Evolutionary conservation across 2,113 vertebrate genomes (phyloP).

Genomic region (Corythoichthys intestinalis): DNA sequence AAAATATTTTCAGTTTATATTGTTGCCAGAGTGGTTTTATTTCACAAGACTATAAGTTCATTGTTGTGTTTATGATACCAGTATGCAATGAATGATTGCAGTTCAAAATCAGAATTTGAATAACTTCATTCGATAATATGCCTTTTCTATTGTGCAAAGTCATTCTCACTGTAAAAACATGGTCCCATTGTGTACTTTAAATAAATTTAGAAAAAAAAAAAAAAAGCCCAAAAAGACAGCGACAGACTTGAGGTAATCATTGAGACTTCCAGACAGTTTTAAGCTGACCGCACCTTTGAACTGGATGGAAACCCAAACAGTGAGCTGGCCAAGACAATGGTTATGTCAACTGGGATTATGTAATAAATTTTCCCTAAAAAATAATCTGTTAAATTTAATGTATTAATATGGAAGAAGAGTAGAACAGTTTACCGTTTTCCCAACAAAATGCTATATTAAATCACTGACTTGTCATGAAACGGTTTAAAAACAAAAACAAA

Average conservation of each 20-base stretch:
- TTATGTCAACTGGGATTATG: constrained; percentile 34
- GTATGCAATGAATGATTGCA: neutral
- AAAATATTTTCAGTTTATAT: neutral
- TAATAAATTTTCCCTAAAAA: constrained; percentile 5
- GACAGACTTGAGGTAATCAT: constrained; percentile 27
- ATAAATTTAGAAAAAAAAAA: constrained; percentile 11
- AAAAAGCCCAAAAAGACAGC: constrained; percentile 38
- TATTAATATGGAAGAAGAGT: neutral
- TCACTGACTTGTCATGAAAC: neutral
- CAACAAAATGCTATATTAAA: neutral
- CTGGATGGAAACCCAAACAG: constrained; percentile 65
- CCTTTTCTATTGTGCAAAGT: neutral
- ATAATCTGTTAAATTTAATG: neutral
- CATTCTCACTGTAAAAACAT: constrained; percentile 1
- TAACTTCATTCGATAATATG: neutral
- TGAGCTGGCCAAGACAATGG: constrained; percentile 23
- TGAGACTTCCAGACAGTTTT: constrained; percentile 58
- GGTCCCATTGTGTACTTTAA: constrained; percentile 17
- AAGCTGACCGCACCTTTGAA: constrained; percentile 54
- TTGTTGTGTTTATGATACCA: neutral
- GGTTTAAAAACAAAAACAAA: neutral
- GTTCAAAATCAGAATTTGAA: neutral
- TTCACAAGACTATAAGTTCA: neutral
- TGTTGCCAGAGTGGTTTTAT: neutral
- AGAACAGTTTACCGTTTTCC: neutral